Evolutionary conservation across 2,797 vertebrate species (phyloP).

Genomic region (Lutjanus argentimaculatus): DNA sequence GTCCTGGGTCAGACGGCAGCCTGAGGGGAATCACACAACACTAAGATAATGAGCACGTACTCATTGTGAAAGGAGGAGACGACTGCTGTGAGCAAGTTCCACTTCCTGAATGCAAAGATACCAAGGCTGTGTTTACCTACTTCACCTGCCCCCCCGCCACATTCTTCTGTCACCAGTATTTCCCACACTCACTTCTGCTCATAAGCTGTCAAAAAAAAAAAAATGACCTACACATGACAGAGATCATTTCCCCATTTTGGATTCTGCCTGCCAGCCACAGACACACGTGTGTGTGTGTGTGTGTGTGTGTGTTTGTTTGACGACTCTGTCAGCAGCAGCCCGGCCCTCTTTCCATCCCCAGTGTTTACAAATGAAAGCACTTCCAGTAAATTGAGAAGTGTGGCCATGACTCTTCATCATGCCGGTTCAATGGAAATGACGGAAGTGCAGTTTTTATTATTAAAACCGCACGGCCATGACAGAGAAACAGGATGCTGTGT

Average conservation of each 20-base stretch:
- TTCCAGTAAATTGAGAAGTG: conserved; percentile 82
- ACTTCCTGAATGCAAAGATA: conserved; percentile 79
- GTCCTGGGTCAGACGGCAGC: conserved; percentile 64
- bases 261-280: background rate
- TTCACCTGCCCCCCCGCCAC: conserved; percentile 27
- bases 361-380: conserved; percentile 78
- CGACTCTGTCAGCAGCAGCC: conserved; percentile 32
- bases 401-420: conserved; percentile 65
- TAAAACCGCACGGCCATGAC: conserved; percentile 79
- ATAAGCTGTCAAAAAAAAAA: background rate
- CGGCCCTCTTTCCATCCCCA: conserved; percentile 61
- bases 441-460: conserved; percentile 85
- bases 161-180: background rate
- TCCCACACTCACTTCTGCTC: background rate
- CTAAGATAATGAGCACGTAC: conserved; percentile 72
- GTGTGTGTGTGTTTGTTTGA: conserved; percentile 53
- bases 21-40: conserved; percentile 85
- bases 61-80: conserved; percentile 86
- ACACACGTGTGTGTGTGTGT: conserved; percentile 36
- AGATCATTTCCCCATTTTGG: conserved; percentile 40
- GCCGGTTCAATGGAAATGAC: conserved; percentile 84
- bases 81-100: conserved; percentile 71
- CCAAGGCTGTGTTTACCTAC: conserved; percentile 65
- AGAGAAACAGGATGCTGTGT: conserved; percentile 86
- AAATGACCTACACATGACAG: conserved; percentile 5